Evolutionary conservation across 2,888 invertebrate genomes (phyloP).

Genomic region (Polyommatus icarus): DNA sequence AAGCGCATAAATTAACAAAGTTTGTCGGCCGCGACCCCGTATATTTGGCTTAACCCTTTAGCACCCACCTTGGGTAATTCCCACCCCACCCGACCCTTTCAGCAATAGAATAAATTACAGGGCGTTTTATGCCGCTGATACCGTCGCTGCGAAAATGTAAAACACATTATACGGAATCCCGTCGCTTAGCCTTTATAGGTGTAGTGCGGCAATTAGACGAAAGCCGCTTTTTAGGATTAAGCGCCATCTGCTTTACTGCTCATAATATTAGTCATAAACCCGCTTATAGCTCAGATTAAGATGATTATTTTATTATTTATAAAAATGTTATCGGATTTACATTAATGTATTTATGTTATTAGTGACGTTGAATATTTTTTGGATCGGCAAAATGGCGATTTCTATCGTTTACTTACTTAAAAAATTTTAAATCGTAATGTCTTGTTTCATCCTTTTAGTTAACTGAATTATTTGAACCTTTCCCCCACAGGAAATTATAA

Average conservation of each 20-base stretch:
- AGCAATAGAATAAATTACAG: conserved; percentile 81
- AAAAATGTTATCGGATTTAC: background rate
- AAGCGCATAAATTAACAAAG: conserved; percentile 81
- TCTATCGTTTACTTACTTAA: no score
- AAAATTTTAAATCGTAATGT: no score
- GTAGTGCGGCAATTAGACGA: conserved; percentile 76
- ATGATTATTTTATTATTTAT: conserved; percentile 15
- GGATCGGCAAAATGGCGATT: no score
- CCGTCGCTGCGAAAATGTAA: conserved; percentile 77
- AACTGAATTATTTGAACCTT: background rate
- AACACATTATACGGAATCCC: conserved; percentile 79
- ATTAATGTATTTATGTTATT: background rate
- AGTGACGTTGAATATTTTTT: background rate
- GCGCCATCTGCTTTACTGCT: conserved; percentile 48
- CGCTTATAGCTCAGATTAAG: background rate
- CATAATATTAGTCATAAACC: conserved; percentile 35
- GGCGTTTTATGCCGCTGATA: conserved; percentile 80
- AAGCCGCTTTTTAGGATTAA: conserved; percentile 73
- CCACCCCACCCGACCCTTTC: conserved; percentile 79
- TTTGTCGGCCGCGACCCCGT: conserved; percentile 76
- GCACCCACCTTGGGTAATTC: conserved; percentile 81
- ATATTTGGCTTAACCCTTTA: conserved; percentile 81
- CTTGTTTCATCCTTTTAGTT: background rate
- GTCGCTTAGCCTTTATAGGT: conserved; percentile 78
- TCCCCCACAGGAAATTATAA: conserved; percentile 11